These are phyloP conservation scores for Bibio marci DNA, from an alignment of 2,888 invertebrate species.

Conservation along the genomic window DNA sequence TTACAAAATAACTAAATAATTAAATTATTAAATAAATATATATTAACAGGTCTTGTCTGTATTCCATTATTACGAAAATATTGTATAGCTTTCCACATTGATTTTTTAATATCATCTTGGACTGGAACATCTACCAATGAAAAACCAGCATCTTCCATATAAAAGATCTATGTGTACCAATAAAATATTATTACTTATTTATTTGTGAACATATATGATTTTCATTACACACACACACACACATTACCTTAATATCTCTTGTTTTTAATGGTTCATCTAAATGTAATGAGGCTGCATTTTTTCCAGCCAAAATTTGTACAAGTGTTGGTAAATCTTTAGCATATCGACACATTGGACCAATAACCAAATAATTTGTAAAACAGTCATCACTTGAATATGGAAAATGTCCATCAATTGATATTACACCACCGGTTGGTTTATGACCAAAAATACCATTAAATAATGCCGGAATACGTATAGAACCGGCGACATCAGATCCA, in stretches of 20 bases:
- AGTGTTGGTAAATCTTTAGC: constrained; percentile 56
- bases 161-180: constrained; percentile 26
- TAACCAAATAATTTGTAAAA: constrained; percentile 34
- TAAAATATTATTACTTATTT: too few species aligned
- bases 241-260: constrained; percentile 27
- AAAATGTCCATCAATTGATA: constrained; percentile 40
- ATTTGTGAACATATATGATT: too few species aligned
- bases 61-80: constrained; percentile 26
- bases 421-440: constrained; percentile 56
- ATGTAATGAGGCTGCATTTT: constrained; percentile 26
- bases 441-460: constrained; percentile 81
- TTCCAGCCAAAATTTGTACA: constrained; percentile 41
- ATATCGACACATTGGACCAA: constrained; percentile 64
- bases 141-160: constrained; percentile 42
- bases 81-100: constrained; percentile 31
- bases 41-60: neutral
- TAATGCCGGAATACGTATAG: constrained; percentile 69
- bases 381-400: constrained; percentile 34
- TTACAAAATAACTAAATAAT: constrained; percentile 7
- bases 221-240: too few species aligned
- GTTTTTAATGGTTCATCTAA: constrained; percentile 35
- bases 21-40: neutral
- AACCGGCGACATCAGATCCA: constrained; percentile 76
- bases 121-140: constrained; percentile 35
- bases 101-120: constrained; percentile 32